Evolutionary conservation across 2,888 invertebrate species (phyloP).

Genomic region (Platypus cylindrus): DNA sequence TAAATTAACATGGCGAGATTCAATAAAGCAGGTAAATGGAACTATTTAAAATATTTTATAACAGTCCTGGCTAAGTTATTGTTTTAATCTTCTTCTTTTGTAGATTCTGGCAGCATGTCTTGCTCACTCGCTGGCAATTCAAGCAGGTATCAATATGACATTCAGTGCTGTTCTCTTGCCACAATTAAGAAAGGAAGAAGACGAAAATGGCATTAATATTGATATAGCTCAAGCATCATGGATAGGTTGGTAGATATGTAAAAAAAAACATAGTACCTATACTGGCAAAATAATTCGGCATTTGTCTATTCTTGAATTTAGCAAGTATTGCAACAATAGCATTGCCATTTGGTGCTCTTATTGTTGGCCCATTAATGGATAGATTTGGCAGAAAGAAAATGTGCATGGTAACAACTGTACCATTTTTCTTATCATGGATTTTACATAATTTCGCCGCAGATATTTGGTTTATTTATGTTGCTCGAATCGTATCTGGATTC

Average conservation of each 20-base stretch:
- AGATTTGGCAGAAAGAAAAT: conserved; percentile 40
- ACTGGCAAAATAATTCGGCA: not conserved
- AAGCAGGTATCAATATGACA: conserved; percentile 45
- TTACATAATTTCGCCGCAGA: conserved; percentile 34
- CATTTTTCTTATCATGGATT: conserved; percentile 39
- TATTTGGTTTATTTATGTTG: conserved; percentile 37
- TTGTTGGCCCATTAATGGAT: conserved; percentile 44
- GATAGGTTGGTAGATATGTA: conserved; percentile 37
- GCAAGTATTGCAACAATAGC: conserved; percentile 44
- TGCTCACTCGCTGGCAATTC: conserved; percentile 39
- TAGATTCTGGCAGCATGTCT: conserved; percentile 37
- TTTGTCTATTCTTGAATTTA: conserved; percentile 19
- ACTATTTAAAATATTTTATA: not conserved
- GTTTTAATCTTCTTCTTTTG: conserved; percentile 10
- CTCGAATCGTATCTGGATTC: conserved; percentile 41
- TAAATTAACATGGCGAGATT: not conserved
- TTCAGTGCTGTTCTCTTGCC: conserved; percentile 44
- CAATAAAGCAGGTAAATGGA: not conserved
- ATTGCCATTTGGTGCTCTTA: conserved; percentile 40
- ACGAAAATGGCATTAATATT: conserved; percentile 28
- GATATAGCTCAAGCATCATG: conserved; percentile 40
- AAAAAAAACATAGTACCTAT: not conserved
- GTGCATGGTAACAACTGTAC: conserved; percentile 35
- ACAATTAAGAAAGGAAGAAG: conserved; percentile 33
- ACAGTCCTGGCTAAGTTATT: not conserved